Evolutionary conservation across 2,797 vertebrate species (phyloP).

Genomic region (Gobio occitaniae): DNA sequence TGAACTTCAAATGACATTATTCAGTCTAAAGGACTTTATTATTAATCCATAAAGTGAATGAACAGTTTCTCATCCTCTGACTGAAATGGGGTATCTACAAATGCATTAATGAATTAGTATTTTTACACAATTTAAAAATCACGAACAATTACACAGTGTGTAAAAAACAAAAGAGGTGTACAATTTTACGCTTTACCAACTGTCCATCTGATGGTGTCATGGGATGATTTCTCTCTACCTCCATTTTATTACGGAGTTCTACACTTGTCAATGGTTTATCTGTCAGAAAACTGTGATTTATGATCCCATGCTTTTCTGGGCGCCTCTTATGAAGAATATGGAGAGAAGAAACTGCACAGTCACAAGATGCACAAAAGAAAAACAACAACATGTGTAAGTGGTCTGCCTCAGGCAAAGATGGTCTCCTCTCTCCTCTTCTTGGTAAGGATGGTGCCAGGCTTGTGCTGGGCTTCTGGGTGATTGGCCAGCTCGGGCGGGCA

Average conservation of each 20-base stretch:
- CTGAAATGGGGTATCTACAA: constrained; percentile 36
- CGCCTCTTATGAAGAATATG: background rate
- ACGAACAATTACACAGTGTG: constrained; percentile 6
- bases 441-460: constrained; percentile 97
- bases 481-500: constrained; percentile 95
- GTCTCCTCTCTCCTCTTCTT: constrained; percentile 98
- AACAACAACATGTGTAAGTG: background rate
- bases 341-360: background rate
- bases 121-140: constrained; percentile 58
- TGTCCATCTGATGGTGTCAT: background rate
- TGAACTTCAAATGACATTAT: background rate
- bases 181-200: background rate
- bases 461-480: constrained; percentile 97
- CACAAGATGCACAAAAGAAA: constrained; percentile 2
- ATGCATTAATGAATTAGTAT: constrained; percentile 42
- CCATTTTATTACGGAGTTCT: background rate
- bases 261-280: background rate
- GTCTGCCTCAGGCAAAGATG: constrained; percentile 88
- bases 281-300: background rate
- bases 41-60: constrained; percentile 60
- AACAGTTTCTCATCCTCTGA: constrained; percentile 30
- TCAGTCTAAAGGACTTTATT: constrained; percentile 59
- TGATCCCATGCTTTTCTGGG: background rate
- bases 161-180: constrained; percentile 17
- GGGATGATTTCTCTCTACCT: background rate